Evolutionary conservation across 2,113 vertebrate species (phyloP).

Genomic region (Gymnocephalus cernua): DNA sequence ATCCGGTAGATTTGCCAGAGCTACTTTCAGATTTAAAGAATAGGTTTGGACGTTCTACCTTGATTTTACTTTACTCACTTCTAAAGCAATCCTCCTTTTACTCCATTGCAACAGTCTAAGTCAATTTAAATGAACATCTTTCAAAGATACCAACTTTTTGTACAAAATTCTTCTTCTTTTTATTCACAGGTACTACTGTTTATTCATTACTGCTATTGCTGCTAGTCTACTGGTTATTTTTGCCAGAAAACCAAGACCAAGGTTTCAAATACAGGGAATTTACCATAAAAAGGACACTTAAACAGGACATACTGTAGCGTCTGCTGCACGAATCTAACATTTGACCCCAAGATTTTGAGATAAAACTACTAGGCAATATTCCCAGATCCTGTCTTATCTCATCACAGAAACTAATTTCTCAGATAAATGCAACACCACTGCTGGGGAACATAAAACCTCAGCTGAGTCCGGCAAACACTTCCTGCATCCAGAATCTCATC

Average conservation of each 20-base stretch:
- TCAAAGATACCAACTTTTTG: too few species aligned
- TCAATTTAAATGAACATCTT: too few species aligned
- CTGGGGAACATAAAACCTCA: constrained; percentile 22
- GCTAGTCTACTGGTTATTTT: neutral
- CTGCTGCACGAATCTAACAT: constrained; percentile 10
- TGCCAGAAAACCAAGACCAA: neutral
- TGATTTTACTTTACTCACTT: too few species aligned
- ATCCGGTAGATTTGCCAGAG: neutral
- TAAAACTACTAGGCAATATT: constrained; percentile 16
- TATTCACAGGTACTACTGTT: neutral
- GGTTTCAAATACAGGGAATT: constrained; percentile 2
- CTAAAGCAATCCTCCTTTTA: too few species aligned
- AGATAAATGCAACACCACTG: constrained; percentile 14
- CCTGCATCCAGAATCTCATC: constrained; percentile 25
- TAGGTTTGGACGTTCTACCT: neutral
- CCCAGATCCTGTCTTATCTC: constrained; percentile 23
- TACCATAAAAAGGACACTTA: constrained; percentile 39
- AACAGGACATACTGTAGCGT: neutral
- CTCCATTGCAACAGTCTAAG: too few species aligned
- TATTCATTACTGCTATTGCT: neutral
- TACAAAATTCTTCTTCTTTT: too few species aligned
- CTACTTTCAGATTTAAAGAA: neutral
- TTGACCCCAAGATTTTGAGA: constrained; percentile 25
- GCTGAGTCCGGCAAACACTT: constrained; percentile 3
- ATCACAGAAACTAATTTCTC: constrained; percentile 25